Base-by-base conservation (phyloP, 2,888 invertebrate genomes). In the Aricia artaxerxes region DNA sequence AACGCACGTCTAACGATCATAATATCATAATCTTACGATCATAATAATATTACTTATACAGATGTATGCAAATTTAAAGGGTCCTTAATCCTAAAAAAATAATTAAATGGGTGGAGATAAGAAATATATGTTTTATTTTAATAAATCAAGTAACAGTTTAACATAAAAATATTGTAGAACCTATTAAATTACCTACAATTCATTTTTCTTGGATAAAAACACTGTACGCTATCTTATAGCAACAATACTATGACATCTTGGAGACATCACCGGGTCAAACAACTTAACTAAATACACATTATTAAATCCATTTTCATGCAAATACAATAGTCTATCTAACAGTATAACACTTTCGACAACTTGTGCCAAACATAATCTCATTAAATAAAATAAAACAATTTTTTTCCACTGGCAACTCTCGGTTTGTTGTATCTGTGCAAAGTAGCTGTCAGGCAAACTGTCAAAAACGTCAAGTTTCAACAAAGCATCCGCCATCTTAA, bases 241-340 rank as follows among this genome's bases (percentile, higher is more conserved):
- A 79, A 97, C 92, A 84, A 98, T 95, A 69, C 96, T 96, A 89
- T 97, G 97, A 91, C 97, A 97, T 83, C 98, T 94, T 3, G 98
- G 98, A 1, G 98, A 98, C 80, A 97, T 90, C 0, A 97, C 94
- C 6, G 98, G 97, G 93, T 98, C 97, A 91, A 98, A 98, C 81
- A 98, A 90, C 85, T 96, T 96, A 40, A 98, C 96, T 80, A 98
- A 88, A 91, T 94, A 96, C 1, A 89, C 90, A 77, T 94, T 90
- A 9, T 93, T 85, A 85, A 94, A 94, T 2, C 94, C 95, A 84
- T 94, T 94, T 86, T 98, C 97, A 80, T 95, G 90, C 53, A 99
- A 95, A 95, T 95, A 98, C 84, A 97, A 92, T 72, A 97, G 88
- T 84, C 98, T 95, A 89, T 99, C 99, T 79, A 98, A 92, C 80